A percentile compares a stretch with the other conserved stretches of the same genome.
Conservation (phyloP, 2,797 vertebrate genomes). For the Chelidonichthys spinosus region DNA sequence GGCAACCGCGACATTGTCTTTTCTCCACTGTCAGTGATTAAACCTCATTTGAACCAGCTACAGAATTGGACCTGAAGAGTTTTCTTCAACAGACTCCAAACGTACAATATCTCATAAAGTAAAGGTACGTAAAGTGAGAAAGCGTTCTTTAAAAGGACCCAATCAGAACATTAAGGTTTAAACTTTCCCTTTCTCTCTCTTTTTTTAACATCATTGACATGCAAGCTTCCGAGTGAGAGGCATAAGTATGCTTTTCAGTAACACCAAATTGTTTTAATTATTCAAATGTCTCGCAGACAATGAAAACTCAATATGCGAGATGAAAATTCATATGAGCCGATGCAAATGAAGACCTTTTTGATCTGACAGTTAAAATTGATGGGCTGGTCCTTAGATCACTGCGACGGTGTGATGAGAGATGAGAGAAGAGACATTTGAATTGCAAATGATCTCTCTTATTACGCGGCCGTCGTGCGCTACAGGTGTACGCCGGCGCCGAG, state of each 20-base stretch:
- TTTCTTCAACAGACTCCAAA: no score
- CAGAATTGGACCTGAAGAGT: no score
- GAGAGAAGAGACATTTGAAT: slow-evolving; percentile 72
- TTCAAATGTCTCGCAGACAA: slow-evolving; percentile 46
- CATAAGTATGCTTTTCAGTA: not conserved
- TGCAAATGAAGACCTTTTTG: slow-evolving; percentile 76
- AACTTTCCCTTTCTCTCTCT: not conserved
- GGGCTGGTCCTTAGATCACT: slow-evolving; percentile 71
- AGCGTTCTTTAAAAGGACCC: slow-evolving; percentile 6
- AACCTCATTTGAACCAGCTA: no score
- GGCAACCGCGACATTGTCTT: no score
- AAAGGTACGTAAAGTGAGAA: no score
- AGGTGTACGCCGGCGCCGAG: slow-evolving; percentile 31
- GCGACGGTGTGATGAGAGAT: slow-evolving; percentile 56
- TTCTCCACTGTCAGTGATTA: no score
- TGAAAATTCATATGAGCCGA: slow-evolving; percentile 62
- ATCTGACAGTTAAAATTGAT: slow-evolving; percentile 74
- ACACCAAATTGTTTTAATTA: slow-evolving; percentile 64
- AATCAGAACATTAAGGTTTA: not conserved
- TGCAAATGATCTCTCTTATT: slow-evolving; percentile 72
- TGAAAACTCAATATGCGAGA: slow-evolving; percentile 56
- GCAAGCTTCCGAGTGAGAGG: not conserved
- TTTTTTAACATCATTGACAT: not conserved
- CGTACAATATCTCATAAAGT: no score
- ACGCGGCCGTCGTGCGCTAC: slow-evolving; percentile 43